These are phyloP conservation scores for Mamestra brassicae DNA, from an alignment of 2,888 invertebrate species.

Conservation along the genomic window DNA sequence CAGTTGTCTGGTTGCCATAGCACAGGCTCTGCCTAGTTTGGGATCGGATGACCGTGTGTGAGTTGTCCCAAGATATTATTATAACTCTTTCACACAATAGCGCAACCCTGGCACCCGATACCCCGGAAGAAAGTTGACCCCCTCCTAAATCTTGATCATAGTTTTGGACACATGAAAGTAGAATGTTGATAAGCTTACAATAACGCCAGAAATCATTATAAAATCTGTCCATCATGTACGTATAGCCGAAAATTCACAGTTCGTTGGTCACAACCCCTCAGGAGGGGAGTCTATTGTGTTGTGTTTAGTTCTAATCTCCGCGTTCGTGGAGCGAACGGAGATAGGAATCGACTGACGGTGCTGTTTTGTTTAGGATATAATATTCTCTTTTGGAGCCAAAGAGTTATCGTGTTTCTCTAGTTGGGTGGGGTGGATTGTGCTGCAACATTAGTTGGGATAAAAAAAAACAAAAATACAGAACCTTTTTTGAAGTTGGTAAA, in stretches of 20 bases:
- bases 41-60: too few species aligned
- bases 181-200: constrained; percentile 3
- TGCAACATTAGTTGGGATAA: too few species aligned
- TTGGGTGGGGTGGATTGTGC: neutral
- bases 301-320: constrained; percentile 41
- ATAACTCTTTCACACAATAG: too few species aligned
- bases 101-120: too few species aligned
- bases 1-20: too few species aligned
- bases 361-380: constrained; percentile 14
- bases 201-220: constrained; percentile 21
- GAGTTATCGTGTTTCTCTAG: neutral
- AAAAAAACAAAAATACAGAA: too few species aligned
- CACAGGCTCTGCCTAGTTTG: too few species aligned
- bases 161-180: neutral
- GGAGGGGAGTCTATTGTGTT: constrained; percentile 38
- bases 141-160: too few species aligned
- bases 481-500: too few species aligned
- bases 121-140: too few species aligned
- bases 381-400: neutral
- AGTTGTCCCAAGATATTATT: too few species aligned
- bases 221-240: constrained; percentile 17
- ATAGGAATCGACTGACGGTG: constrained; percentile 22
- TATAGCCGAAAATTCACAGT: constrained; percentile 44
- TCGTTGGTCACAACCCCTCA: constrained; percentile 24
- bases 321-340: constrained; percentile 6